Evolutionary conservation across 1,140 invertebrate species (phyloP).

Genomic region (Mya arenaria): DNA sequence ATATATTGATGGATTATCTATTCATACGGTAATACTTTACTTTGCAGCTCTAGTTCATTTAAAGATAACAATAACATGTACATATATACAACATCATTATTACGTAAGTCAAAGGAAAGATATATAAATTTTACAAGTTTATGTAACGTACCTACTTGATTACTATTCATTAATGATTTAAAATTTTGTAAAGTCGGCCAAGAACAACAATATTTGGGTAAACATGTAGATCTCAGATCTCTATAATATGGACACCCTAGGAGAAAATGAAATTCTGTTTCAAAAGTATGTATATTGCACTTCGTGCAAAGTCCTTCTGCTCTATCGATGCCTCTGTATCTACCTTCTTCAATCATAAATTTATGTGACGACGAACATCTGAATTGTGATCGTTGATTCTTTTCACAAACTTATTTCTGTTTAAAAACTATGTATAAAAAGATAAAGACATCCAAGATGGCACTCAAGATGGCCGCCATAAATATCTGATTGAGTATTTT

Average conservation of each 20-base stretch:
- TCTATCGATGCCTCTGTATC: neutral
- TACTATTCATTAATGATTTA: neutral
- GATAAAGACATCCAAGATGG: too few species aligned
- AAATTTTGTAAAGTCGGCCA: constrained; percentile 4
- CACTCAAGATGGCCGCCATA: too few species aligned
- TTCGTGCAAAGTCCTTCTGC: neutral
- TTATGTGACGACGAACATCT: neutral
- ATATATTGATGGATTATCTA: too few species aligned
- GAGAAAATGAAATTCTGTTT: constrained; percentile 16
- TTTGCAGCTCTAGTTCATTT: too few species aligned
- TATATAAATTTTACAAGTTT: neutral
- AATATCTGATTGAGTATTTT: too few species aligned
- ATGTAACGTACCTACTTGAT: neutral
- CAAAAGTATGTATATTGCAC: constrained; percentile 10
- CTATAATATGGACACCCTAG: constrained; percentile 23
- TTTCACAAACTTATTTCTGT: too few species aligned
- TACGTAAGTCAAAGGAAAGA: too few species aligned
- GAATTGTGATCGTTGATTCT: too few species aligned
- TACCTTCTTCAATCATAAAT: constrained; percentile 4
- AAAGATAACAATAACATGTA: too few species aligned
- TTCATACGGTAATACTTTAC: too few species aligned
- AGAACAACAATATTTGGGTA: constrained; percentile 8
- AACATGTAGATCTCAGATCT: neutral
- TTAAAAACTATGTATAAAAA: too few species aligned
- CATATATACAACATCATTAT: too few species aligned